Evolutionary conservation across 2,888 invertebrate species (phyloP), one percentile per base, ranked within the genome.

Genomic region (Drosophila infuscata): DNA sequence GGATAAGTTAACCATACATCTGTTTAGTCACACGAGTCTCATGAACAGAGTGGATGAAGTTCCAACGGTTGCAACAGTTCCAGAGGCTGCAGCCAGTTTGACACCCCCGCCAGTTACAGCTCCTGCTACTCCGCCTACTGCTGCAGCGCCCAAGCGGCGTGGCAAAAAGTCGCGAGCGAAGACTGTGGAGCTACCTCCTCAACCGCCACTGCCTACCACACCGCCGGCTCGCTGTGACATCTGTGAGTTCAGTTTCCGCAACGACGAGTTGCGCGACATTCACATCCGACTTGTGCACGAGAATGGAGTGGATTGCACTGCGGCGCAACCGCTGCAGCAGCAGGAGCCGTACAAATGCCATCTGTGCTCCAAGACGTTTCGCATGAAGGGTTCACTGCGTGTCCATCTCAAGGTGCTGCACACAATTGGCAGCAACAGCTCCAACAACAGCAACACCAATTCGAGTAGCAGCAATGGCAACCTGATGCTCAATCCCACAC

Each of bases 401-500:
- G 96, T 97, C 6, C 97, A 97, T 92, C 94, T 97, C 83, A 94
- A 96, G 86, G 97, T 97, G 20, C 96, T 96, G 0, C 97, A 97
- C 93, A 95, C 90, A 33, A 81, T 92, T 62, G 91, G 91, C 11
- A 35, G 1, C 30, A 32, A 32, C 15, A 70, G 67, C 52, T 74
- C 54, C 17, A 79, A 74, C 59, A 87, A 70, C 73, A 63, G 57
- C 51, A 78, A 33, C 15, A 63, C 77, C 53, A 77, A 33, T n/a
- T 20, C 35, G 11, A 58, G 74, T 79, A 66, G 54, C 30, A 43
- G 61, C 53, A 71, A 62, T 53, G 60, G 53, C 25, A 63, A 52
- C 33, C 60, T 68, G 17, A 71, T 67, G n/a, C 72, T 67, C 9
- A 79, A 66, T 66, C 84, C 83, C 74, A 69, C 78, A 46, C 76